Evolutionary conservation across 2,113 vertebrate species (phyloP).

Genomic region (Syngnathus scovelli): DNA sequence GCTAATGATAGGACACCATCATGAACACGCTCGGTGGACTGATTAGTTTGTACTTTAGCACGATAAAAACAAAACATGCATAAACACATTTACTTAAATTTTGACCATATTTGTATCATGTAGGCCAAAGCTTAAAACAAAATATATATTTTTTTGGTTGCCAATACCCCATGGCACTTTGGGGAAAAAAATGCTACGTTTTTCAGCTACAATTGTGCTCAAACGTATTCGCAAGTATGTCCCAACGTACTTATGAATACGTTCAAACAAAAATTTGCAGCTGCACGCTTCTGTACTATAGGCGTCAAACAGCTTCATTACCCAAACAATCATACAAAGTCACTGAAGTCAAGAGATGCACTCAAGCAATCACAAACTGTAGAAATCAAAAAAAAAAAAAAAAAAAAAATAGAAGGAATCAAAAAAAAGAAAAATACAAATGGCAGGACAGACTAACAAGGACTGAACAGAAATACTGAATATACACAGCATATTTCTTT

Average conservation of each 20-base stretch:
- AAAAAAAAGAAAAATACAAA: background rate
- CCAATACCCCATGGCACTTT: too few relatives aligned
- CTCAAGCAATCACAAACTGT: background rate
- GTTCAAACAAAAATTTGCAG: too few relatives aligned
- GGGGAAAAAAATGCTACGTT: too few relatives aligned
- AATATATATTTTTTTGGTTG: too few relatives aligned
- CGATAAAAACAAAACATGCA: background rate
- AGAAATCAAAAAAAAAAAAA: background rate
- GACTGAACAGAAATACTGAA: background rate
- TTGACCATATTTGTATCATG: too few relatives aligned
- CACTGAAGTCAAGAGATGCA: background rate
- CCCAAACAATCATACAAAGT: background rate
- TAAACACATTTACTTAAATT: too few relatives aligned
- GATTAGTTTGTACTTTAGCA: conserved; percentile 4
- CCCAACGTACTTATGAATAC: too few relatives aligned
- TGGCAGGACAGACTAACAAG: background rate
- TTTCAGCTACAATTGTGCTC: too few relatives aligned
- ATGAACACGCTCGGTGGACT: background rate
- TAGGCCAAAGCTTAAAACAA: too few relatives aligned
- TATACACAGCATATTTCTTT: background rate
- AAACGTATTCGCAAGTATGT: too few relatives aligned
- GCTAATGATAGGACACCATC: background rate
- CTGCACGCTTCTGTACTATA: too few relatives aligned
- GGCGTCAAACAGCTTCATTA: background rate
- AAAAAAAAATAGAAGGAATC: background rate